These are phyloP conservation scores for Agraylea sexmaculata DNA, from an alignment of 1,140 invertebrate genomes.

Conservation along the genomic window DNA sequence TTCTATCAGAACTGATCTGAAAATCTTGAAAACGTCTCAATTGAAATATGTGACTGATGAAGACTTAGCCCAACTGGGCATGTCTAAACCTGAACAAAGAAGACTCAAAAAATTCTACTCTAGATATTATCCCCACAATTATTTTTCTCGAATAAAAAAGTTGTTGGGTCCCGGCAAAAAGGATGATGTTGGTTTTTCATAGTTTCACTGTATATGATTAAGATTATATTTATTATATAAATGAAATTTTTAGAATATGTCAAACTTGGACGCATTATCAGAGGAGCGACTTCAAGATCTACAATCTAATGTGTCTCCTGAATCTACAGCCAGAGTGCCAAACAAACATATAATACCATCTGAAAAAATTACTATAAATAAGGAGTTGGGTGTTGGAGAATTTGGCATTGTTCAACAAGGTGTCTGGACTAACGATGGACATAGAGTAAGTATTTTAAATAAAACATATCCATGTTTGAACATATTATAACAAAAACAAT, in stretches of 20 bases:
- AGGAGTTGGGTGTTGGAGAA: constrained; percentile 89
- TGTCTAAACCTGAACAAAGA: constrained; percentile 91
- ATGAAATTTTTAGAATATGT: constrained; percentile 3
- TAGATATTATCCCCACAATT: constrained; percentile 87
- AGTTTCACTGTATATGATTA: neutral
- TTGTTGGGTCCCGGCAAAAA: constrained; percentile 50
- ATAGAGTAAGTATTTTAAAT: constrained; percentile 51
- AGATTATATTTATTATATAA: neutral
- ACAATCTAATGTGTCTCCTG: constrained; percentile 9
- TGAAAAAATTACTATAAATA: constrained; percentile 87
- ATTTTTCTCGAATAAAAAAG: constrained; percentile 82
- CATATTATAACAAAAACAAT: constrained; percentile 4
- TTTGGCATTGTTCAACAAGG: constrained; percentile 97
- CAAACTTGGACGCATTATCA: constrained; percentile 15
- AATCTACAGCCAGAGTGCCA: constrained; percentile 46
- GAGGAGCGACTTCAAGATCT: constrained; percentile 23
- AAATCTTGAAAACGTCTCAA: constrained; percentile 81
- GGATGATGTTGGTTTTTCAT: constrained; percentile 35
- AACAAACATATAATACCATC: constrained; percentile 93
- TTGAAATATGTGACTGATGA: constrained; percentile 94
- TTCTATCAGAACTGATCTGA: constrained; percentile 55
- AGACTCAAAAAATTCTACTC: constrained; percentile 86
- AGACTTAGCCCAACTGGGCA: constrained; percentile 81
- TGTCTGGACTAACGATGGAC: constrained; percentile 92
- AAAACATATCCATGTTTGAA: neutral